Percentiles rank a stretch among this genome's conserved stretches.
Conservation (phyloP, 2,797 vertebrate species). For the Muraenolepis orangiensis region DNA sequence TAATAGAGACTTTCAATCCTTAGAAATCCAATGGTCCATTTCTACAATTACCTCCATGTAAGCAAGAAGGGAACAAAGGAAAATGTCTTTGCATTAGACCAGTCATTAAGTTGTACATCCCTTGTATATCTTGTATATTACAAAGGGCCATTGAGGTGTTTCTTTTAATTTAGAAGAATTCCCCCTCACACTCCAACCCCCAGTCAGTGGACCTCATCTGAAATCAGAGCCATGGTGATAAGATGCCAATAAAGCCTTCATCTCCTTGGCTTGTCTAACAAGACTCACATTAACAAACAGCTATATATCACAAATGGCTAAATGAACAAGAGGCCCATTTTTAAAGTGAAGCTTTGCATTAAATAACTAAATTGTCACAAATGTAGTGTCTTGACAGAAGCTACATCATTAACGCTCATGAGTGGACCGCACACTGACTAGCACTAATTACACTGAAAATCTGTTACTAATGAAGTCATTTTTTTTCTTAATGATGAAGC, state of each 20-base stretch:
- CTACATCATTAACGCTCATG: not conserved
- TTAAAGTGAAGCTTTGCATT: not conserved
- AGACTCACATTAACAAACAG: not conserved
- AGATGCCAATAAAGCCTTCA: not conserved
- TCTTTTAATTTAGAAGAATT: not conserved
- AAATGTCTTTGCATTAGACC: not conserved
- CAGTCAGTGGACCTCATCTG: not conserved
- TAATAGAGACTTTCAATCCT: not conserved
- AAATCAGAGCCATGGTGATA: not conserved
- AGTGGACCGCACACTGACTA: not conserved
- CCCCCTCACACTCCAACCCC: not conserved
- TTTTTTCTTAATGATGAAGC: not conserved
- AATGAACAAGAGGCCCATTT: not conserved
- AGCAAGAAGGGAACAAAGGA: not conserved
- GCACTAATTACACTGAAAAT: not conserved
- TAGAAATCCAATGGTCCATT: not conserved
- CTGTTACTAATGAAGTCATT: slow-evolving; percentile 1
- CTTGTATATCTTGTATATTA: not conserved
- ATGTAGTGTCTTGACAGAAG: not conserved
- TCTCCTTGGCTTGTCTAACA: not conserved
- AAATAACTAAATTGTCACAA: not conserved
- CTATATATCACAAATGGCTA: not conserved
- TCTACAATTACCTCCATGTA: not conserved
- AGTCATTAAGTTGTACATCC: not conserved
- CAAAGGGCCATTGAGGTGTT: not conserved